These are phyloP conservation scores for Tyrannus savana DNA, from an alignment of 2,113 vertebrate species.

Conservation along the genomic window DNA sequence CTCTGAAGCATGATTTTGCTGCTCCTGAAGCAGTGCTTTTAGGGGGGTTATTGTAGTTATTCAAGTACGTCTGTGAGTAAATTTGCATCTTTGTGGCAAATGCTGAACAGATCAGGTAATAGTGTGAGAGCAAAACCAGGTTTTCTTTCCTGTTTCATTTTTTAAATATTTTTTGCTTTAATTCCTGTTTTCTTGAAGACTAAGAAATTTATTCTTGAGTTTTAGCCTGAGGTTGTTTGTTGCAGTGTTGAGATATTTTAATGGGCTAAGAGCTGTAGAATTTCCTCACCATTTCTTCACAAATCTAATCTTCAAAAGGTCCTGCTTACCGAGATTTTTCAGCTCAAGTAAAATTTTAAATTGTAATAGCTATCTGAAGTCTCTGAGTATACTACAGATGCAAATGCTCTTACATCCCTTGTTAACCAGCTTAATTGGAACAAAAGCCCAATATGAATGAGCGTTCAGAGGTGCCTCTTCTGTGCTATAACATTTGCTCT, in stretches of 20 bases:
- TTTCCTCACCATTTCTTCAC: conserved; percentile 46
- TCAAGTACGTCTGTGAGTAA: neutral
- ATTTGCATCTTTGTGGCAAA: neutral
- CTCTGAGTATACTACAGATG: conserved; percentile 28
- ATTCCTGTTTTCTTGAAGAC: neutral
- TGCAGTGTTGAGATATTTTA: neutral
- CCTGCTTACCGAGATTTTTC: conserved; percentile 25
- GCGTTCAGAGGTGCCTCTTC: neutral
- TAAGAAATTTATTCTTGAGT: neutral
- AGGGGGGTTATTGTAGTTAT: neutral
- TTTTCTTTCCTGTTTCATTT: neutral
- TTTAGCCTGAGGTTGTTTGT: neutral
- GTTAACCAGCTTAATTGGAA: conserved; percentile 66
- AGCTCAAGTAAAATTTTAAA: conserved; percentile 60
- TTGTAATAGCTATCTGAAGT: conserved; percentile 59
- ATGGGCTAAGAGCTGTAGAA: conserved; percentile 11
- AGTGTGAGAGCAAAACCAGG: neutral
- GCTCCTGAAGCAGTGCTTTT: neutral
- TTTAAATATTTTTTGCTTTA: neutral
- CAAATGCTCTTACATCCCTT: conserved; percentile 12
- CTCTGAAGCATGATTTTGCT: neutral
- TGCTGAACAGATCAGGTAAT: neutral
- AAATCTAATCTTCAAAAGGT: conserved; percentile 62
- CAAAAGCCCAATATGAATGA: conserved; percentile 20
- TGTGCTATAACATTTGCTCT: conserved; percentile 46